Conservation (phyloP, 2,797 vertebrate genomes). For the Enoplosus armatus region DNA sequence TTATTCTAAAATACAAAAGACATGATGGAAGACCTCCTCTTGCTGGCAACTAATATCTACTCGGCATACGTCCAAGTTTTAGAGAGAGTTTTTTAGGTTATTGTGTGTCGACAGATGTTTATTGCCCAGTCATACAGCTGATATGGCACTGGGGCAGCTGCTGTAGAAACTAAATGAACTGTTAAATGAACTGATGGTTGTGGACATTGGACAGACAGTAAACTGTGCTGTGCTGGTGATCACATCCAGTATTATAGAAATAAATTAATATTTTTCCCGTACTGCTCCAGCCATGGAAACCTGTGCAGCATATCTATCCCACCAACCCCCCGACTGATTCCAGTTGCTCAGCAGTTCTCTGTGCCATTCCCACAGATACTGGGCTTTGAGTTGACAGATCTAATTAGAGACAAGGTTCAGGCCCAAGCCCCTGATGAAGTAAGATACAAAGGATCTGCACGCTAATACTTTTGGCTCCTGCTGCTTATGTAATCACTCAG, state of each 20-base stretch:
- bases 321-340: conserved; percentile 25
- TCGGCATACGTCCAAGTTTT: background rate
- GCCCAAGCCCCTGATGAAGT: conserved; percentile 57
- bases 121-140: conserved; percentile 6
- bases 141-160: background rate
- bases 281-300: conserved; percentile 20
- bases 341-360: conserved; percentile 64
- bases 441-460: conserved; percentile 56
- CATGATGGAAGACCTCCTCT: background rate
- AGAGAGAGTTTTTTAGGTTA: background rate
- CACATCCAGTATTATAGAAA: conserved; percentile 6
- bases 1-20: background rate
- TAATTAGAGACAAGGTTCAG: conserved; percentile 73
- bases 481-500: conserved; percentile 58
- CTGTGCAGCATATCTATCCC: conserved; percentile 6
- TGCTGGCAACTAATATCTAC: background rate
- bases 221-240: conserved; percentile 8
- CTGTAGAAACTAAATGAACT: conserved; percentile 7
- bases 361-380: conserved; percentile 68
- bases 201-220: background rate
- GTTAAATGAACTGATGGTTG: background rate
- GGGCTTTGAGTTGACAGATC: conserved; percentile 76
- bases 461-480: conserved; percentile 54
- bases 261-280: background rate
- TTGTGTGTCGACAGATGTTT: conserved; percentile 25